phyloP scores from a whole-genome alignment of 1,140 invertebrate genomes.

The Octopus bimaculoides region DNA sequence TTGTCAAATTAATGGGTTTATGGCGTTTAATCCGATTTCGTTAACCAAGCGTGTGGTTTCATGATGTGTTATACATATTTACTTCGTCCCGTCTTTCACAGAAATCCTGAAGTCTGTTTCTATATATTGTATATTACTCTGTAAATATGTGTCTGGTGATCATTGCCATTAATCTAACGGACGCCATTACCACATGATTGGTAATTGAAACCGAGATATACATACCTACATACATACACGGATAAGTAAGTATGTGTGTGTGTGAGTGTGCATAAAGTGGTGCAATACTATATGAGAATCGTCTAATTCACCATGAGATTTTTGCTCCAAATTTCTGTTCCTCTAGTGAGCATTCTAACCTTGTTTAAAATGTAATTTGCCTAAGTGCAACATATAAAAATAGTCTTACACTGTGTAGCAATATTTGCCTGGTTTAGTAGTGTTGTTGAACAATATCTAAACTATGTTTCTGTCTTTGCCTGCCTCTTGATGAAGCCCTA shows the following conservation, averaged over 20 bases:
- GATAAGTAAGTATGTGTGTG: neutral
- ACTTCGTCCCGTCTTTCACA: neutral
- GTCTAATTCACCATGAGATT: no score
- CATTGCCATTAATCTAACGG: neutral
- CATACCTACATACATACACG: neutral
- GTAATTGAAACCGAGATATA: neutral
- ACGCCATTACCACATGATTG: neutral
- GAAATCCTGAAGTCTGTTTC: neutral
- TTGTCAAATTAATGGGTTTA: no score
- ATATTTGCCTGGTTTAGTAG: no score
- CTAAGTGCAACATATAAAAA: no score
- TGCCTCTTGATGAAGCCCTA: no score
- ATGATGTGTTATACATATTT: neutral
- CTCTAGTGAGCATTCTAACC: no score
- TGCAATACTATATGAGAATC: neutral
- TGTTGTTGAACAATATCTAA: no score
- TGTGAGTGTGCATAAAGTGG: neutral
- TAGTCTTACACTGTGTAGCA: no score
- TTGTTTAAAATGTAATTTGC: no score
- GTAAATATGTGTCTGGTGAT: neutral
- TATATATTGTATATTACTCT: neutral
- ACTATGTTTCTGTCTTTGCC: no score
- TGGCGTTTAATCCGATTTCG: no score
- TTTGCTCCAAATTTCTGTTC: no score
- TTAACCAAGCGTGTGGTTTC: neutral